phyloP scores from a whole-genome alignment of 2,888 invertebrate species.

The Eupithecia centaureata region DNA sequence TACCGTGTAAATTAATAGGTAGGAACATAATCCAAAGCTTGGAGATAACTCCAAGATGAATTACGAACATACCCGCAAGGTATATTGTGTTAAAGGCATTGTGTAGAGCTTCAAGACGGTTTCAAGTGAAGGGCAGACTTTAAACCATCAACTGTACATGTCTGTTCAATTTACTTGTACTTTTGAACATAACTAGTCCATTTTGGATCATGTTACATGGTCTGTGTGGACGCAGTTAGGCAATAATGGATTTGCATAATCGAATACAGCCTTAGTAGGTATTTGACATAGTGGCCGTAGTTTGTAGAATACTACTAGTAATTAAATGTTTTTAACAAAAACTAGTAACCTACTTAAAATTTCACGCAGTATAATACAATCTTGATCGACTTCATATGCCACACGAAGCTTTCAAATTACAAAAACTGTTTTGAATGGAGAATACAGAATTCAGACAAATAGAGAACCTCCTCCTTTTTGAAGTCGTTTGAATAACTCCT shows the following conservation, averaged over 20 bases:
- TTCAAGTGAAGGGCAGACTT: background rate
- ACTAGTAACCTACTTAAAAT: too few species aligned
- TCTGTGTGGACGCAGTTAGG: background rate
- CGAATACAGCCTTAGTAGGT: background rate
- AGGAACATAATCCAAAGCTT: slow-evolving; percentile 39
- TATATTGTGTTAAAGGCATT: slow-evolving; percentile 32
- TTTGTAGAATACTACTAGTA: background rate
- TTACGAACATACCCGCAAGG: slow-evolving; percentile 34
- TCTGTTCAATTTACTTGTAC: background rate
- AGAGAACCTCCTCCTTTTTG: too few species aligned
- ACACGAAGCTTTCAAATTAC: too few species aligned
- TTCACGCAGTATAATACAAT: too few species aligned
- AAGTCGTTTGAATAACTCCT: too few species aligned
- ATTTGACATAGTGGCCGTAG: background rate
- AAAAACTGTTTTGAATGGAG: too few species aligned
- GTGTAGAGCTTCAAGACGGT: slow-evolving; percentile 15
- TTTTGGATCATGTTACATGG: background rate
- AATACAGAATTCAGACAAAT: too few species aligned
- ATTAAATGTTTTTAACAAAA: too few species aligned
- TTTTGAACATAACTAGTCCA: background rate
- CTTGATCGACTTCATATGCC: too few species aligned
- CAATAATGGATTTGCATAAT: background rate
- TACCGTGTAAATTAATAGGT: slow-evolving; percentile 34
- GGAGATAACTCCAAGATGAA: slow-evolving; percentile 38
- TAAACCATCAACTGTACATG: background rate